Evolutionary conservation across 2,113 vertebrate species (phyloP), one percentile per base, ranked within the genome.

Genomic region (Oreocharis arfaki): DNA sequence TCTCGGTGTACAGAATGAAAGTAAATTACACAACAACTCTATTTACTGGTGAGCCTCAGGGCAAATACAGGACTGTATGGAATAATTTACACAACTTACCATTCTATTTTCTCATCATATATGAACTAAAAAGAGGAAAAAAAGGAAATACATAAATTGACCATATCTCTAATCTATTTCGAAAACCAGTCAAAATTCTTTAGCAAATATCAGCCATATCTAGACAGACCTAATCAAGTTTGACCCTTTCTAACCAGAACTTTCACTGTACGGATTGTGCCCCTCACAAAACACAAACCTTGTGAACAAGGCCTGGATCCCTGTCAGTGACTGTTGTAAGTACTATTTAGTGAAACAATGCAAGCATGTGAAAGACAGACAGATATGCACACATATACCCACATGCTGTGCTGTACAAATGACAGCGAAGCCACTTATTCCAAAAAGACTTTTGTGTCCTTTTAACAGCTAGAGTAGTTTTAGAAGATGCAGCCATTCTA

Each of bases 21-120:
- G 59, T 11, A 49, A 73, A 61, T 85, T 56, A 83, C 32, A 63
- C 17, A 49, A 30, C 35, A 89, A 30, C 15, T 71, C 46, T 53
- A 26, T 83, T 77, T 64, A 78, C n/a, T 60, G 32, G 57, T 59
- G 35, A 69, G 46, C 32, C 49, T 86, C 32, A 37, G 12, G 33
- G 75, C 50, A 81, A 76, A 78, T 47, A 82, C 1, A 16, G 18
- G 24, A 87, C 44, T 26, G 27, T 9, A 88, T 14, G 16, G 78
- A 91, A 64, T 44, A 76, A 91, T 23, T 84, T 64, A 65, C 33
- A 52, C 64, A 84, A 98, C 99, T 99, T 98, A 99, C 99, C 99
- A 99, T 75, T 98, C 98, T 87, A 99, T 99, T 98, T 99, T 98
- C 91, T 98, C 99, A 84, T 99, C 99, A 35, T 99, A 99, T 97